Base-by-base conservation (phyloP, 2,797 vertebrate genomes). In the Neopelma chrysocephalum region DNA sequence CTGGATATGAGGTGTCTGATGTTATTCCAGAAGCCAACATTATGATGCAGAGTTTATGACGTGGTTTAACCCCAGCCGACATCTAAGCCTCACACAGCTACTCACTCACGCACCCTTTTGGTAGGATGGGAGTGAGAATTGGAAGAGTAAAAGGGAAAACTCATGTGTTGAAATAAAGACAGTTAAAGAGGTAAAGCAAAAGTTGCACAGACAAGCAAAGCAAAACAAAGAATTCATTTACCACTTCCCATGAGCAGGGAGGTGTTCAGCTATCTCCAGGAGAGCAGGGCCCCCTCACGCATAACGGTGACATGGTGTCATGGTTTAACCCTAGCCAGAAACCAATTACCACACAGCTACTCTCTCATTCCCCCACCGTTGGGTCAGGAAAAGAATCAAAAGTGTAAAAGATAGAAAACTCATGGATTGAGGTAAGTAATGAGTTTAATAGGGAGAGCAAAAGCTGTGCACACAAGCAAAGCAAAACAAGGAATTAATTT, bases 101-200 rank as follows among this genome's bases (percentile, higher is more conserved):
- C 60, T 89, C 32, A 15, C 32, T 79, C 21, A 29, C 11, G 15
- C 32, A 47, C 15, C 47, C 31, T 57, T 70, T 25, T 15, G 20
- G 38, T 64, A 58, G 75, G 26, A 56, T 42, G 9, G 12, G 21
- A 12, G 0, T 0, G 0, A 13, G 32, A 75, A 25, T 3, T 15
- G 22, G 26, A 56, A 69, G 50, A 18, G 36, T 56, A 56, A 57
- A 77, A 81, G 23, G 36, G 31, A 81, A 76, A 81, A 47, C 23
- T 62, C 17, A 3, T 15, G 25, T 38, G 25, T 13, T 54, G 57
- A 70, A 26, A 47, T 36, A 68, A 47, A 78, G 22, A 47, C 6
- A 26, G 15, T 64, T 57, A 27, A 60, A 64, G 25, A 38, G 25
- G 56, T 45, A 65, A 87, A 90, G 7, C 0, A 0, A 64, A 79